Evolutionary conservation across 2,888 invertebrate species (phyloP), one percentile per base, ranked within the genome.

Genomic region (Eudiplozoon nipponicum): DNA sequence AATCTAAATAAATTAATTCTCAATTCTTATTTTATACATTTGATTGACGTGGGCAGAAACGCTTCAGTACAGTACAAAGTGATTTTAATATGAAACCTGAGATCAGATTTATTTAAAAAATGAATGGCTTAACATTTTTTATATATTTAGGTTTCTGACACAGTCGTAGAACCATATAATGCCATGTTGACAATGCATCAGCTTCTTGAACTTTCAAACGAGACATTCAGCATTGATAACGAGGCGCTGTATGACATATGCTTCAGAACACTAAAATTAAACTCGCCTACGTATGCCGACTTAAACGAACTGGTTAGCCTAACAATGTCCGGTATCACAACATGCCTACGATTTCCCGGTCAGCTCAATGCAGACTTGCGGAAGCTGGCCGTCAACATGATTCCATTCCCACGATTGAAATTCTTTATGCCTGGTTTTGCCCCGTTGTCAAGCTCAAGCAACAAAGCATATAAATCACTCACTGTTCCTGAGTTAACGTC

Each of bases 361-460:
- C 41, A 41, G 26, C 28, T 40, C 13, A 40, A 40, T 38, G 40
- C 40, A 11, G 40, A 40, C 23, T 19, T 41, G n/a, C 13, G 39
- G 4, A 41, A 41, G 33, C 22, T 41, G 28, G 42, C 39, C 17
- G 42, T 41, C 5, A 41, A 40, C 22, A 40, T 40, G 40, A 37
- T 40, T 2, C 40, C 40, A 17, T 40, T 40, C 20, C 40, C 37
- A 7, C 38, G 40, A 13, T 21, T 40, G 3, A 36, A 40, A 17
- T 76, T 76, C 65, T 76, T 76, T 56, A 74, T 77, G 64, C 74
- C 76, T 36, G 78, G 75, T 69, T 80, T 66, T 67, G 77, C 52
- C 72, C 78, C 31, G 64, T 65, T 84, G 23, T 78, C 78, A 18
- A 74, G 74, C 2, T 69, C 77, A 50, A 77, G 19, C 47, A 77